Percentiles rank a stretch among this genome's conserved stretches.
phyloP scores from a whole-genome alignment of 2,888 invertebrate species.

The Hyppa rectilinea region DNA sequence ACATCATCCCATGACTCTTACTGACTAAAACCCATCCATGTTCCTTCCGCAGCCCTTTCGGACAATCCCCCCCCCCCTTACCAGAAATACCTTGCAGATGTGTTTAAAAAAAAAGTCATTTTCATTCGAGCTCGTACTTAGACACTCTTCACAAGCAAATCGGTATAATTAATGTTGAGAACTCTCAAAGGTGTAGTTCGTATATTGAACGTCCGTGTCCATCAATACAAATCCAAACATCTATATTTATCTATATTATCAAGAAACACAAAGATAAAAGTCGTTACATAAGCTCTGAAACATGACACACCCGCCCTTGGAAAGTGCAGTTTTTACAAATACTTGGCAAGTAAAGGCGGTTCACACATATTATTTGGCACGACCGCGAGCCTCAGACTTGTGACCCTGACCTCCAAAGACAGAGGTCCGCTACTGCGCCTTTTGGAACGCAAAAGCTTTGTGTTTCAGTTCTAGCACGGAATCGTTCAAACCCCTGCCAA shows the following conservation, averaged over 20 bases:
- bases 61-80: too few species aligned
- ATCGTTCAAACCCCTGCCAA: slow-evolving; percentile 40
- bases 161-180: background rate
- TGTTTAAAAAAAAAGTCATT: too few species aligned
- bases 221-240: too few species aligned
- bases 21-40: too few species aligned
- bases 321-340: slow-evolving; percentile 51
- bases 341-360: slow-evolving; percentile 50
- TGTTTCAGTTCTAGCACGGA: slow-evolving; percentile 9
- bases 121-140: background rate
- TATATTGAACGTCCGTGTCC: too few species aligned
- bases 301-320: slow-evolving; percentile 32
- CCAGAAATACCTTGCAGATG: background rate
- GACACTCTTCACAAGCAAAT: background rate
- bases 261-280: background rate
- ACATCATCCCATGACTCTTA: too few species aligned
- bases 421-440: slow-evolving; percentile 37
- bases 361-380: slow-evolving; percentile 52
- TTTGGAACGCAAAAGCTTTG: slow-evolving; percentile 24
- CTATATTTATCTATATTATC: too few species aligned
- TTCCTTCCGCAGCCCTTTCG: too few species aligned
- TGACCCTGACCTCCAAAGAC: slow-evolving; percentile 50
- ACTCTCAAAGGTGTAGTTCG: too few species aligned
- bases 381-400: slow-evolving; percentile 16
- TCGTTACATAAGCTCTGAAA: slow-evolving; percentile 17